These are phyloP conservation scores for Pseudomugil tenellus DNA, from an alignment of 2,797 vertebrate genomes.

Conservation along the genomic window DNA sequence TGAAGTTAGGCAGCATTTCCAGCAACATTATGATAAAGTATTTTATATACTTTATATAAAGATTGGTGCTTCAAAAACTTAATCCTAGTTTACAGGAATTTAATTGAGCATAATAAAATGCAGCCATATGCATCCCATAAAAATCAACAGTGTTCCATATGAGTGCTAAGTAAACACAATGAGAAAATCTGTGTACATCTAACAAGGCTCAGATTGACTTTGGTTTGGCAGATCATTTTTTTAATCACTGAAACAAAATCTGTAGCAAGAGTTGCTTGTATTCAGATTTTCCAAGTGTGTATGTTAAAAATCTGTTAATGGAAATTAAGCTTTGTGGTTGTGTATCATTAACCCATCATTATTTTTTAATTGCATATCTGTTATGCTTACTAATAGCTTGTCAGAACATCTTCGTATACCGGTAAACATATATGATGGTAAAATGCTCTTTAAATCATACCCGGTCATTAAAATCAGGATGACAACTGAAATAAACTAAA, in stretches of 20 bases:
- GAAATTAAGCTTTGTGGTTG: slow-evolving; percentile 4
- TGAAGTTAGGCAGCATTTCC: slow-evolving; percentile 45
- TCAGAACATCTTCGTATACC: slow-evolving; percentile 20
- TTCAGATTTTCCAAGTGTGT: slow-evolving; percentile 13
- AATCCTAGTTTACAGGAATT: slow-evolving; percentile 77
- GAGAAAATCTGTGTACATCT: slow-evolving; percentile 57
- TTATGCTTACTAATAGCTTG: slow-evolving; percentile 21
- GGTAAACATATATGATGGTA: slow-evolving; percentile 13
- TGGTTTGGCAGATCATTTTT: slow-evolving; percentile 41
- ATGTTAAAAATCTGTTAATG: slow-evolving; percentile 23
- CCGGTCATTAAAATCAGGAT: slow-evolving; percentile 20
- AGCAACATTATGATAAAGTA: slow-evolving; percentile 35
- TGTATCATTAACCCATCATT: slow-evolving; percentile 35
- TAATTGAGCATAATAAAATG: slow-evolving; percentile 78
- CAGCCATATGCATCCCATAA: slow-evolving; percentile 75
- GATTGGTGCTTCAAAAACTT: slow-evolving; percentile 65
- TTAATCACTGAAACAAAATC: slow-evolving; percentile 56
- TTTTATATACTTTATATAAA: slow-evolving; percentile 48
- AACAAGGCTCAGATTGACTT: slow-evolving; percentile 55
- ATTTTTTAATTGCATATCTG: slow-evolving; percentile 26
- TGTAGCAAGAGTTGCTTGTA: slow-evolving; percentile 23
- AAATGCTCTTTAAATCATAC: slow-evolving; percentile 43
- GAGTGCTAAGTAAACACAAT: slow-evolving; percentile 71
- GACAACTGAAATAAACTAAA: slow-evolving; percentile 46
- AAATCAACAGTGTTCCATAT: slow-evolving; percentile 74